These are phyloP conservation scores for Clepsis dumicolana DNA, from an alignment of 2,888 invertebrate genomes.

Conservation along the genomic window DNA sequence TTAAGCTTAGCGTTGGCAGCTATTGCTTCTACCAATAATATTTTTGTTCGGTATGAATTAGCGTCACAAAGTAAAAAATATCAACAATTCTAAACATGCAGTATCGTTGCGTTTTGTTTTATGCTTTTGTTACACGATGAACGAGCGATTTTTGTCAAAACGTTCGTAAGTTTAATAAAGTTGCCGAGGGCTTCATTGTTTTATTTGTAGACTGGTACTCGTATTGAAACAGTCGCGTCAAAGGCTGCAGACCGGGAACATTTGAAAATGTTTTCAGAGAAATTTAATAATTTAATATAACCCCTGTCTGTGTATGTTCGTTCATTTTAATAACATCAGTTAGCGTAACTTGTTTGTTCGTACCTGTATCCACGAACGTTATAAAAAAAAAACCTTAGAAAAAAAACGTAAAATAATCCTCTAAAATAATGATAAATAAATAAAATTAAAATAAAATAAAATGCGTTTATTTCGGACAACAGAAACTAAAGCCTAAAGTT, in stretches of 20 bases:
- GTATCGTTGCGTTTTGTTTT: no score
- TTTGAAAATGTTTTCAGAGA: neutral
- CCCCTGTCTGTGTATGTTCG: conserved; percentile 3
- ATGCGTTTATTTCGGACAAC: no score
- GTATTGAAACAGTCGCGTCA: conserved; percentile 2
- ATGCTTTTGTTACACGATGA: neutral
- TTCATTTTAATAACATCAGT: conserved; percentile 10
- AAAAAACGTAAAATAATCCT: no score
- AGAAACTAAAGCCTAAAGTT: no score
- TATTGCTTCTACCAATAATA: no score
- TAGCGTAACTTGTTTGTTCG: neutral
- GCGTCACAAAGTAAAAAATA: no score
- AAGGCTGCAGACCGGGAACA: conserved; percentile 1
- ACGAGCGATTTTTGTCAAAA: conserved; percentile 3
- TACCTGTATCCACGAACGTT: neutral
- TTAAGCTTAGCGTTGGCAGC: no score
- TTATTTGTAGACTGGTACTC: neutral
- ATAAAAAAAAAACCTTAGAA: no score
- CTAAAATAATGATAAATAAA: no score
- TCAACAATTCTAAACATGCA: no score
- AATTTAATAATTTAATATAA: conserved; percentile 11
- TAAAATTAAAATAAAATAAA: no score
- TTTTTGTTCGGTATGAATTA: no score
- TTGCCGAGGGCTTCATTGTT: conserved; percentile 4
- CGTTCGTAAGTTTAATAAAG: conserved; percentile 13